Evolutionary conservation across 2,888 invertebrate genomes (phyloP), one percentile per base, ranked within the genome.

Genomic region (Tromatobia lineatoria): DNA sequence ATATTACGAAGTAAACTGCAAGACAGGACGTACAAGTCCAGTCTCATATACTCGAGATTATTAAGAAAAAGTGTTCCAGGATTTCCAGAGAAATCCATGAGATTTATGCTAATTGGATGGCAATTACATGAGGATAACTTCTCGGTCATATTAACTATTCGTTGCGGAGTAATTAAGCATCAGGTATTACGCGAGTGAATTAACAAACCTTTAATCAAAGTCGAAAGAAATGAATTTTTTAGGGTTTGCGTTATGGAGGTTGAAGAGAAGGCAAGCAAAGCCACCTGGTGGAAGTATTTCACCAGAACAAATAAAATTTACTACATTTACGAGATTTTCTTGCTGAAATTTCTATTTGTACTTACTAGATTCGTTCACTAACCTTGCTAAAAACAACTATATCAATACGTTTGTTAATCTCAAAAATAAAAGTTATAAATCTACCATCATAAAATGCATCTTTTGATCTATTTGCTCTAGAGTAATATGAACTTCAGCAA

Each of bases 31-130:
- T 75, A 54, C 66, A 47, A 18, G 47, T 18, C 47, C 47, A 45
- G 11, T 52, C n/a, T 15, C 67, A 25, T 52, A 29, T 45, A 61
- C 45, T 61, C 59, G 42, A 74, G 66, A 70, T 77, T 83, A 82
- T 80, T 74, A 42, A 77, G 42, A 80, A 74, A 66, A 79, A 73
- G 67, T 76, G 66, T 71, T 79, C 42, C 83, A 79, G 84, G 77
- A 74, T 87, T 85, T 86, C 76, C 86, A 83, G 76, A 71, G 75
- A 80, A 85, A 85, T 85, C 81, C 71, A 66, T 85, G 87, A 86
- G 85, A 88, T 88, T 88, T 86, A 88, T 88, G 86, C 82, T 88
- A 80, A 87, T 88, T 86, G 79, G 81, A 82, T 87, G 80, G 80
- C 78, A 88, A 87, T 88, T 88, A 88, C 86, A 87, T 64, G 81